Percentiles rank a stretch among this genome's conserved stretches.
These are phyloP conservation scores for Scalopus aquaticus DNA, from an alignment of 2,113 vertebrate genomes.

Conservation along the genomic window DNA sequence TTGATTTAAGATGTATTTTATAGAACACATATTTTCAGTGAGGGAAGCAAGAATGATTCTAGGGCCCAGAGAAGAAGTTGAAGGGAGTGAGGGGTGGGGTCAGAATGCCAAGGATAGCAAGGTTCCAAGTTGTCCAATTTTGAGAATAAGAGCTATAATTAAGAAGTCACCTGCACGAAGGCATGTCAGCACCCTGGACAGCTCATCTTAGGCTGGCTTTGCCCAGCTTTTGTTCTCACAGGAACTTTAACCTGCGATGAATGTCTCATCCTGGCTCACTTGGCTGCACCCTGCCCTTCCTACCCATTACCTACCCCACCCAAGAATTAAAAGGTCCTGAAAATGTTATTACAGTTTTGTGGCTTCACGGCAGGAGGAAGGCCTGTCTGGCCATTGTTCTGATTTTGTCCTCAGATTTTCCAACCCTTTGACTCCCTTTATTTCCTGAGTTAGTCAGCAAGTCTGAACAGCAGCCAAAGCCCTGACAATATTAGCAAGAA, in stretches of 20 bases:
- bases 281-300: background rate
- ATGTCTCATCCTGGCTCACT: background rate
- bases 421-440: slow-evolving; percentile 25
- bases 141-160: background rate
- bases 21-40: background rate
- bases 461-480: slow-evolving; percentile 52
- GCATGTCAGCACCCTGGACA: slow-evolving; percentile 39
- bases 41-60: background rate
- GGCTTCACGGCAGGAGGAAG: background rate
- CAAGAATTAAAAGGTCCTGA: background rate
- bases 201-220: background rate
- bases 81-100: background rate
- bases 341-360: background rate
- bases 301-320: background rate
- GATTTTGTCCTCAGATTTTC: background rate
- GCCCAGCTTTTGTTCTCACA: background rate
- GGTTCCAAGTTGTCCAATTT: background rate
- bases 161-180: background rate
- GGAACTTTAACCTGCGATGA: background rate
- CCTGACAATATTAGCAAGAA: slow-evolving; percentile 45
- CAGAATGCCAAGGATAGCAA: background rate
- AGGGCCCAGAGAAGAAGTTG: background rate
- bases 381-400: background rate
- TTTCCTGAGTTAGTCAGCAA: slow-evolving; percentile 60
- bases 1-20: slow-evolving; percentile 4